Base-by-base conservation (phyloP, 2,888 invertebrate genomes). In the Zaprionus obscuricornis region DNA sequence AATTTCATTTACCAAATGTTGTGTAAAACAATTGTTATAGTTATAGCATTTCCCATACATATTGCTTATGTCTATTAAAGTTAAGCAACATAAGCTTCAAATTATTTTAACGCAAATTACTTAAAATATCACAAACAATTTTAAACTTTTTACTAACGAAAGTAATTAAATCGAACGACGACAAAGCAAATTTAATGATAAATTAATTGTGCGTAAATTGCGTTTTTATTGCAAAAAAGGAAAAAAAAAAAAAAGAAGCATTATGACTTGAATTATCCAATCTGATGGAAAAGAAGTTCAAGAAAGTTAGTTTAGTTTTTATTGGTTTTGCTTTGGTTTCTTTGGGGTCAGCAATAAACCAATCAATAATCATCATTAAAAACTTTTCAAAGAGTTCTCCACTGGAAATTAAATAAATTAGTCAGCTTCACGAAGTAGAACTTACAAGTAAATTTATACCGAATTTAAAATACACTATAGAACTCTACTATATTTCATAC, bases 301-400 rank as follows among this genome's bases (percentile, higher is more conserved):
- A 5, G 7, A 36, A 29, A 64, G 29, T 36, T 59, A 39, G 29
- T 42, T n/a, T n/a, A n/a, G 16, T 18, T 34, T 58, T 34, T 34
- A 31, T 40, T 52, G 39, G 29, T 31, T 18, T 54, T 54, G 26
- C 37, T 34, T 49, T 37, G 24, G 27, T 11, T 54, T 24, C 20
- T 31, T 29, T 36, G 50, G 40, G n/a, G 33, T 20, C 37, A 47
- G 52, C 39, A 47, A 51, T 66, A 66, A 70, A 66, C 45, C 55
- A 74, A 66, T 73, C 79, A 70, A 77, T 74, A 70, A 70, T 57
- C 62, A 70, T 62, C 63, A 67, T 59, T 63, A 57, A 65, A 70
- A 78, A 77, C 52, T 79, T 79, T 55, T 22, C 18, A 20, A 10
- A 55, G 46, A 45, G 52, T 40, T 64, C 54, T 40, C 37, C 49